Percentiles rank a stretch among this genome's conserved stretches.
Evolutionary conservation across 2,888 invertebrate species (phyloP).

Genomic region (Monopis laevigella): DNA sequence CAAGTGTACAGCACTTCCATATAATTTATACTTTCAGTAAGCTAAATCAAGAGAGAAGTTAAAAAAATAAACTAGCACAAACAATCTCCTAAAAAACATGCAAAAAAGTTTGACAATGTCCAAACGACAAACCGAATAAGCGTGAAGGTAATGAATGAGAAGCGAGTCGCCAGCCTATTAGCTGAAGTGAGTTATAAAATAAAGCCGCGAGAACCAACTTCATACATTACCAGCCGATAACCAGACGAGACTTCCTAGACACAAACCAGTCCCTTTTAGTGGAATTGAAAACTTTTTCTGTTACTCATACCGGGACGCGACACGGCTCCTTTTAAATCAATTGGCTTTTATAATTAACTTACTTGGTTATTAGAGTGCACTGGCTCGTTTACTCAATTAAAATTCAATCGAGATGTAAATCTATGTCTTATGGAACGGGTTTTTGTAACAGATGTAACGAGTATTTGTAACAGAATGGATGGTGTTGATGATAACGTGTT

Average conservation of each 20-base stretch:
- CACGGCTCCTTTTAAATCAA: constrained; percentile 64
- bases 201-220: constrained; percentile 59
- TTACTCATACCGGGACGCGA: constrained; percentile 62
- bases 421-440: constrained; percentile 45
- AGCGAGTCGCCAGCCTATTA: constrained; percentile 53
- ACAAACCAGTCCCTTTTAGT: constrained; percentile 70
- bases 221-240: constrained; percentile 69
- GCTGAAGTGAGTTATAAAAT: constrained; percentile 65
- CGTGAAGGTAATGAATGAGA: constrained; percentile 51
- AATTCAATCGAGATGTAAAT: constrained; percentile 59
- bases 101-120: no score
- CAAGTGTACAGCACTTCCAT: no score
- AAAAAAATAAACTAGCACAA: no score
- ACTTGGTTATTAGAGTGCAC: constrained; percentile 55
- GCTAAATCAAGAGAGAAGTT: no score
- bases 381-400: constrained; percentile 57
- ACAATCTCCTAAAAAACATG: no score
- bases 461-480: constrained; percentile 1
- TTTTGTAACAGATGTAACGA: constrained; percentile 40
- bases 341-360: constrained; percentile 67
- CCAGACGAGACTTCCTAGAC: constrained; percentile 67
- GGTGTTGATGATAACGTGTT: not conserved
- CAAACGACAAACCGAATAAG: constrained; percentile 14
- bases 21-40: no score
- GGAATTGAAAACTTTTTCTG: constrained; percentile 69